Percentiles rank a stretch among this genome's conserved stretches.
Evolutionary conservation across 2,797 vertebrate species (phyloP).

Genomic region (Gambusia yucatana): DNA sequence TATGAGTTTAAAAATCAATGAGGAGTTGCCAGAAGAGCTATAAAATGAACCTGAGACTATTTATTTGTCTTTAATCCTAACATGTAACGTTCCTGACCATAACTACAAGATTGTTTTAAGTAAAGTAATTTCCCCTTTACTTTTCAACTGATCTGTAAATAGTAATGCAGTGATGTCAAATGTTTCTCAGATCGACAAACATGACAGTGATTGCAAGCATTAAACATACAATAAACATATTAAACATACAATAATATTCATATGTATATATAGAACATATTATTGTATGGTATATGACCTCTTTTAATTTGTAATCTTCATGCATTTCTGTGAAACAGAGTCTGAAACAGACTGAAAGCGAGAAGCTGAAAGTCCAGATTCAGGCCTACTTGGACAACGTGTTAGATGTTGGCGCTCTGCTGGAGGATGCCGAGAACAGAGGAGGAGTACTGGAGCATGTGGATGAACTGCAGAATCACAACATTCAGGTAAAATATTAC

Average conservation of each 20-base stretch:
- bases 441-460: slow-evolving; percentile 89
- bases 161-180: not conserved
- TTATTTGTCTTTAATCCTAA: not conserved
- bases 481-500: slow-evolving; percentile 73
- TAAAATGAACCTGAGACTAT: not conserved
- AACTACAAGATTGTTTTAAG: not conserved
- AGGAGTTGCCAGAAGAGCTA: not conserved
- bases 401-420: slow-evolving; percentile 90
- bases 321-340: slow-evolving; percentile 66
- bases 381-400: slow-evolving; percentile 98
- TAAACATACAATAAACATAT: not conserved
- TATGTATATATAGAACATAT: not conserved
- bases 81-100: not conserved
- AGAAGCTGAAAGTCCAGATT: slow-evolving; percentile 96
- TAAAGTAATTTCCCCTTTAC: not conserved
- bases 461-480: slow-evolving; percentile 88
- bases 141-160: not conserved
- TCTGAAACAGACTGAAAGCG: slow-evolving; percentile 90
- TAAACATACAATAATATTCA: not conserved
- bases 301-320: not conserved
- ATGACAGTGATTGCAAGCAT: not conserved
- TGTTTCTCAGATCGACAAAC: not conserved
- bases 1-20: not conserved
- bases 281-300: not conserved
- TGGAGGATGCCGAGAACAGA: slow-evolving; percentile 95